A percentile compares a stretch with the other conserved stretches of the same genome.
phyloP scores from a whole-genome alignment of 2,888 invertebrate species.

The Alloplasta piceator region DNA sequence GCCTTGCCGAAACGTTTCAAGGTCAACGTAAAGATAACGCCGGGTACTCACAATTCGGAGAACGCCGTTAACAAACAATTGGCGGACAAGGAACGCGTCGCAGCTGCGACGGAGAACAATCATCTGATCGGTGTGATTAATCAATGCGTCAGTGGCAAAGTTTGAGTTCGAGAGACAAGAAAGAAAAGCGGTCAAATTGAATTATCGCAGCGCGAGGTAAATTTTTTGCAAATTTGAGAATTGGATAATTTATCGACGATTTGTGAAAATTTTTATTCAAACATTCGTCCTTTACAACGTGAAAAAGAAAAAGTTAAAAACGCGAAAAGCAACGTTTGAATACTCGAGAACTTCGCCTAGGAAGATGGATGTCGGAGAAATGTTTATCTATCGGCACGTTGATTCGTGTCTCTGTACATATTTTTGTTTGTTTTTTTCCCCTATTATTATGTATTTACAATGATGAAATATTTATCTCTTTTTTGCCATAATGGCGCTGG shows the following conservation, averaged over 20 bases:
- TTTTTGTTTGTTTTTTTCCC: slow-evolving; percentile 17
- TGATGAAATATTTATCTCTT: slow-evolving; percentile 80
- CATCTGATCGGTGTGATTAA: slow-evolving; percentile 97
- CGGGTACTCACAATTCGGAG: slow-evolving; percentile 97
- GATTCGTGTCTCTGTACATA: slow-evolving; percentile 33
- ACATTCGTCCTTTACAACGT: slow-evolving; percentile 38
- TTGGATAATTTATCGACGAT: slow-evolving; percentile 7
- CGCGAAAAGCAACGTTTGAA: slow-evolving; percentile 24
- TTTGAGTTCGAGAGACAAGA: neutral
- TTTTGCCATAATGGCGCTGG: slow-evolving; percentile 85
- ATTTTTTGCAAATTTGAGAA: slow-evolving; percentile 18
- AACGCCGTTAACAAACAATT: slow-evolving; percentile 98
- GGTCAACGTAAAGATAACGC: slow-evolving; percentile 94
- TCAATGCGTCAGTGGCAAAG: slow-evolving; percentile 88
- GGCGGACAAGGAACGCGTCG: slow-evolving; percentile 98
- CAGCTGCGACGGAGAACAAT: slow-evolving; percentile 97
- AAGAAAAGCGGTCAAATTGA: neutral
- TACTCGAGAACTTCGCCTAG: slow-evolving; percentile 8
- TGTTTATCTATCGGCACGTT: neutral
- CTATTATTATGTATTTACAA: slow-evolving; percentile 44
- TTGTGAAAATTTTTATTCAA: slow-evolving; percentile 23
- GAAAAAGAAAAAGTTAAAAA: slow-evolving; percentile 32
- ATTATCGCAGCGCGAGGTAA: neutral
- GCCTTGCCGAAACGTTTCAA: slow-evolving; percentile 93
- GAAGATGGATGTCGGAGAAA: neutral